These are phyloP conservation scores for Drosophila obscura DNA, from an alignment of 1,140 invertebrate genomes.

Conservation along the genomic window DNA sequence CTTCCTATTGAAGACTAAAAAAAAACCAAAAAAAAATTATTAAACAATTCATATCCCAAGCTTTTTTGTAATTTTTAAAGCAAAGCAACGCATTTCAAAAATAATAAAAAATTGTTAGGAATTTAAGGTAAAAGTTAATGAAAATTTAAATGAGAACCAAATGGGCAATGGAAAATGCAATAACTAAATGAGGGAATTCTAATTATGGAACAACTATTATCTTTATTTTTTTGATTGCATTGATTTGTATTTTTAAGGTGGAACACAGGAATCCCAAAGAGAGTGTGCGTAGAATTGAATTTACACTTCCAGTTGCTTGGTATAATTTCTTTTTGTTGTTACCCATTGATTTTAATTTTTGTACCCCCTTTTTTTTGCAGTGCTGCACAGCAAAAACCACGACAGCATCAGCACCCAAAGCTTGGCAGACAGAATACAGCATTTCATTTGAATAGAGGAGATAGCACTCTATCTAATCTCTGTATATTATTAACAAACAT, in stretches of 20 bases:
- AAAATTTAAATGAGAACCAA: conserved; percentile 45
- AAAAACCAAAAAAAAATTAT: conserved; percentile 15
- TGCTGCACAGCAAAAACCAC: conserved; percentile 53
- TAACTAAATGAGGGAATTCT: conserved; percentile 38
- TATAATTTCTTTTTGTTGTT: conserved; percentile 16
- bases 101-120: conserved; percentile 14
- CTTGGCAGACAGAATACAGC: conserved; percentile 63
- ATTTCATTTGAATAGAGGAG: conserved; percentile 48
- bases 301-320: background rate
- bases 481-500: conserved; percentile 32
- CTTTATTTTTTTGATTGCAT: background rate
- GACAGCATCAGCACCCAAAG: conserved; percentile 37
- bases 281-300: conserved; percentile 5
- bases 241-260: conserved; percentile 12
- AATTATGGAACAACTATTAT: background rate
- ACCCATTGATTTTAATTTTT: conserved; percentile 45
- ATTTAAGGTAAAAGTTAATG: conserved; percentile 41
- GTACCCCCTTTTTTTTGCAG: conserved; percentile 46
- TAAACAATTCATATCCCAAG: conserved; percentile 44
- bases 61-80: conserved; percentile 52
- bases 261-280: background rate
- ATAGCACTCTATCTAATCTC: conserved; percentile 11
- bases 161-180: conserved; percentile 48
- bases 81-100: conserved; percentile 43
- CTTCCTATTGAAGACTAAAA: conserved; percentile 76